Percentiles rank a stretch among this genome's conserved stretches.
These are phyloP conservation scores for Poicephalus meyeri DNA, from an alignment of 2,113 vertebrate species.

Conservation along the genomic window DNA sequence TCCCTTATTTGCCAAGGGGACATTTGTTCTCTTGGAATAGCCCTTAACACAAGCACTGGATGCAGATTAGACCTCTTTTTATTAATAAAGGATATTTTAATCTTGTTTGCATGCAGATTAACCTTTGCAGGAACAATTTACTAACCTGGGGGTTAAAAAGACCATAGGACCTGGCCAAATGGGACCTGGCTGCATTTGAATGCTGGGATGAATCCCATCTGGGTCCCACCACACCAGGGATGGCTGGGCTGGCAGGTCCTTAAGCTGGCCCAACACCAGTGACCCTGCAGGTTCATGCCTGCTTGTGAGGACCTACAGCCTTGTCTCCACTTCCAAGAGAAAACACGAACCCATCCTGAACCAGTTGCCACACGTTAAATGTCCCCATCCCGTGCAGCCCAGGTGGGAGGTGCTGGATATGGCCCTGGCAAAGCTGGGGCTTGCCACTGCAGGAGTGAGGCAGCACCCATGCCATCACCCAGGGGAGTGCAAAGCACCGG, in stretches of 20 bases:
- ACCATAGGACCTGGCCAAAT: not conserved
- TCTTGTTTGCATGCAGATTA: not conserved
- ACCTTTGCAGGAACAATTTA: not conserved
- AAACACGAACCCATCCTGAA: not conserved
- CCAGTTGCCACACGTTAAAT: not conserved
- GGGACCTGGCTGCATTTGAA: not conserved
- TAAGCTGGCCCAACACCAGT: not conserved
- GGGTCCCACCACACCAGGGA: not conserved
- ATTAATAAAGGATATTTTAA: not conserved
- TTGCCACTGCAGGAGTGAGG: rapidly evolving
- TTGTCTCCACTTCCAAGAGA: not conserved
- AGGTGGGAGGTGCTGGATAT: not conserved
- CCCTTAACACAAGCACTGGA: not conserved
- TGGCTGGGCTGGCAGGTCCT: not conserved
- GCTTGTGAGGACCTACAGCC: not conserved
- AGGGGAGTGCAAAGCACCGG: not conserved
- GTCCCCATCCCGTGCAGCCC: not conserved
- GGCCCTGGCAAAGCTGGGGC: not conserved
- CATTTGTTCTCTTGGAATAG: not conserved
- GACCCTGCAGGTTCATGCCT: not conserved
- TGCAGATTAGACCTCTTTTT: not conserved
- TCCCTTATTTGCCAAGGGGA: not conserved
- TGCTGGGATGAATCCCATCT: not conserved
- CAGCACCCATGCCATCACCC: not conserved
- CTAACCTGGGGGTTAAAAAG: not conserved